Evolutionary conservation across 2,797 vertebrate genomes (phyloP).

Genomic region (Enteromius trimaculatus): DNA sequence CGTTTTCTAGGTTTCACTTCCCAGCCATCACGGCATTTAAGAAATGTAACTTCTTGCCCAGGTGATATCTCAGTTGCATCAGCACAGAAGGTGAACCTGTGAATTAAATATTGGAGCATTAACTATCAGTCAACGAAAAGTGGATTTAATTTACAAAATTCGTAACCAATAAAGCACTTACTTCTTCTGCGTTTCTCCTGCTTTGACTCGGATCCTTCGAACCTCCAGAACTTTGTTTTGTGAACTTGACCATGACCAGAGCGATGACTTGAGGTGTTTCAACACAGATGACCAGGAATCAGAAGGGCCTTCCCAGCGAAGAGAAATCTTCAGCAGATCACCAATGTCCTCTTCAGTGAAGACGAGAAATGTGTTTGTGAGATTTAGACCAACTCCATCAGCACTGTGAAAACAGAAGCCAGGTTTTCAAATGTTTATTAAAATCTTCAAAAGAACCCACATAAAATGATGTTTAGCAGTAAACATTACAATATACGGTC

Average conservation of each 20-base stretch:
- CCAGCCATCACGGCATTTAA: constrained; percentile 90
- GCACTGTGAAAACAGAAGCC: constrained; percentile 69
- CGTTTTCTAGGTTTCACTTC: constrained; percentile 84
- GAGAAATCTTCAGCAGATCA: constrained; percentile 86
- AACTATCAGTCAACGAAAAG: not conserved
- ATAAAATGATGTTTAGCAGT: not conserved
- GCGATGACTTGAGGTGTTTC: constrained; percentile 77
- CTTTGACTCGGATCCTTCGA: constrained; percentile 90
- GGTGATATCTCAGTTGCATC: constrained; percentile 86
- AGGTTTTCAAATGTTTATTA: not conserved
- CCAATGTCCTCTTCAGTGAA: constrained; percentile 92
- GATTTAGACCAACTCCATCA: constrained; percentile 81
- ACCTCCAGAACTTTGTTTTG: constrained; percentile 77
- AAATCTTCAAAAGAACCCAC: not conserved
- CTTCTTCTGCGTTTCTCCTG: constrained; percentile 93
- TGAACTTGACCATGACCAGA: constrained; percentile 70
- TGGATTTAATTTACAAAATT: not conserved
- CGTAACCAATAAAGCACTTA: constrained; percentile 67
- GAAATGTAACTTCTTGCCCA: constrained; percentile 83
- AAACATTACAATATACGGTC: not conserved
- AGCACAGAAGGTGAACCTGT: constrained; percentile 88
- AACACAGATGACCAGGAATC: constrained; percentile 83
- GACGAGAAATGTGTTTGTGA: constrained; percentile 94
- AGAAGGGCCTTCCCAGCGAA: constrained; percentile 84
- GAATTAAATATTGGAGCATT: not conserved